Evolutionary conservation across 2,113 vertebrate genomes (phyloP), one percentile per base, ranked within the genome.

Genomic region (Phrynosoma platyrhinos): DNA sequence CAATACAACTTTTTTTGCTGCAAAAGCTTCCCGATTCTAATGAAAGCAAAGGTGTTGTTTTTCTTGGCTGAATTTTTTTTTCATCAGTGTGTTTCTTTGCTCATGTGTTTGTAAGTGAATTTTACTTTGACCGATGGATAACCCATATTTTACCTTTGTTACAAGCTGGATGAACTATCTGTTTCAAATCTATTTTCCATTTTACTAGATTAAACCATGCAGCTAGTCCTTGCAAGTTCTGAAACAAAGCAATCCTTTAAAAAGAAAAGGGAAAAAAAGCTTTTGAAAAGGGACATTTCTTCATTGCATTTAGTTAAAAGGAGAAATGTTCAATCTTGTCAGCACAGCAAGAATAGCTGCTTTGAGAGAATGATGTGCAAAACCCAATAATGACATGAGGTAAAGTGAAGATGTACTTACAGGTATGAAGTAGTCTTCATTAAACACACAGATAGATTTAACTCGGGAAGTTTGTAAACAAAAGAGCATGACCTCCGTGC

Each of bases 181-280:
- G 25, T 72, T 84, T 79, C 80, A 88, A 79, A 80, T 85, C 82
- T 83, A 83, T 87, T 91, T 87, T 90, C 83, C 30, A 82, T 25
- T 55, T 91, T 88, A 77, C 83, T 87, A 66, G n/a, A 68, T 77
- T 1, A 91, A 94, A 94, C 88, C 80, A 18, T 36, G 80, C 80
- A 62, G 89, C 89, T 93, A 90, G 89, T 78, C 87, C 83, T 93
- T 88, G 85, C 88, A 96, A 90, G 90, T 90, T 91, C 14, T 89
- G 85, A 87, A 92, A 87, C 0, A 2, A 85, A 89, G 1, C 53
- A 79, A 64, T 55, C 2, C 86, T 90, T 62, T 52, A 2, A 36
- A 53, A 76, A 16, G 79, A 74, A 58, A 55, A 25, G 55, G 0
- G 4, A 21, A 14, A 84, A 74, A 36, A 1, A 0, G 82, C 42